Evolutionary conservation across 2,797 vertebrate species (phyloP).

Genomic region (Muscicapa striata): DNA sequence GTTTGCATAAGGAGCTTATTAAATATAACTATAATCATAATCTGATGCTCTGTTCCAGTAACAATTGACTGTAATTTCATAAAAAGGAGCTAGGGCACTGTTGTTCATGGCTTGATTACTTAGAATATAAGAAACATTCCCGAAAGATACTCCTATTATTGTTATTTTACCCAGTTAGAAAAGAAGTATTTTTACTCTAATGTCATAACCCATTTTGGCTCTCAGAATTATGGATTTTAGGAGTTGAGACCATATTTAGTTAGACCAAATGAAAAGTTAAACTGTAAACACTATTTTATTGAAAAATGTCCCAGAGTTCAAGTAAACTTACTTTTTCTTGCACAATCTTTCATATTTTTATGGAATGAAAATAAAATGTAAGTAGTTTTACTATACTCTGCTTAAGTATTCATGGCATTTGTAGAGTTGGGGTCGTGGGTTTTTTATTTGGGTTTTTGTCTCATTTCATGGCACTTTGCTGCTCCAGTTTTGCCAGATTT

Average conservation of each 20-base stretch:
- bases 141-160: neutral
- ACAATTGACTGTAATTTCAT: neutral
- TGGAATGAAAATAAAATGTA: neutral
- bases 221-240: neutral
- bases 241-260: neutral
- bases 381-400: neutral
- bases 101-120: neutral
- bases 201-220: neutral
- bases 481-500: neutral
- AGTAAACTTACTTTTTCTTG: neutral
- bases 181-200: neutral
- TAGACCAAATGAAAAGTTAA: neutral
- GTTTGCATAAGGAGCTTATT: neutral
- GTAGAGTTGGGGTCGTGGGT: neutral
- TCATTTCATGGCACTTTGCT: neutral
- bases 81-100: neutral
- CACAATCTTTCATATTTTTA: neutral
- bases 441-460: neutral
- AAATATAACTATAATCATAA: neutral
- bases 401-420: neutral
- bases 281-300: neutral
- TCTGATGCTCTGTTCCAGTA: neutral
- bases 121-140: neutral
- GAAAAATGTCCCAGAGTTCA: neutral
- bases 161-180: neutral